Percentiles rank a stretch among this genome's conserved stretches.
Evolutionary conservation across 2,888 invertebrate genomes (phyloP).

Genomic region (Molorchus minor): DNA sequence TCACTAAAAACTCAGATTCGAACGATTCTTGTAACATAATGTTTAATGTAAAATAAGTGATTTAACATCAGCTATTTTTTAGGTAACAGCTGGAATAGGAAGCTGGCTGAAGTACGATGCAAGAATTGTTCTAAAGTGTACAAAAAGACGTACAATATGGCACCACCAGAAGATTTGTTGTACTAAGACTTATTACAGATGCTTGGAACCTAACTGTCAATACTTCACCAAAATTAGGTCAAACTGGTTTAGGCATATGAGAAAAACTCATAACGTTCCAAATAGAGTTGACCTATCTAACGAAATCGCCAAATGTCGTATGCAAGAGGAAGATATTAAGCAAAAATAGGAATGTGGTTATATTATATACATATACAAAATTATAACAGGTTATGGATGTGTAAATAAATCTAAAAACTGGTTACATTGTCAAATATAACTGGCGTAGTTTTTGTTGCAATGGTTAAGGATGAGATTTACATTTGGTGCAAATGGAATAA

Average conservation of each 20-base stretch:
- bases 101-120: not conserved
- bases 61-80: not conserved
- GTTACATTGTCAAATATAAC: too few species aligned
- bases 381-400: too few species aligned
- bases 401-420: too few species aligned
- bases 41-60: too few species aligned
- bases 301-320: conserved; percentile 57
- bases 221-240: conserved; percentile 32
- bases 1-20: too few species aligned
- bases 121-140: not conserved
- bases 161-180: conserved; percentile 17
- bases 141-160: conserved; percentile 8
- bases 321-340: conserved; percentile 36
- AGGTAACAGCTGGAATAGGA: not conserved
- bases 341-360: not conserved
- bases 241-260: conserved; percentile 38
- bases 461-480: too few species aligned
- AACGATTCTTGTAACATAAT: too few species aligned
- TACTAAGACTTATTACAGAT: conserved; percentile 24
- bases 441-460: too few species aligned
- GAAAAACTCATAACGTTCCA: conserved; percentile 25
- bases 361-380: too few species aligned
- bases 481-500: too few species aligned
- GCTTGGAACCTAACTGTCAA: conserved; percentile 25
- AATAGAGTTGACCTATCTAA: conserved; percentile 20